Base-by-base conservation (phyloP, 2,888 invertebrate species). In the Pristionchus fissidentatus region DNA sequence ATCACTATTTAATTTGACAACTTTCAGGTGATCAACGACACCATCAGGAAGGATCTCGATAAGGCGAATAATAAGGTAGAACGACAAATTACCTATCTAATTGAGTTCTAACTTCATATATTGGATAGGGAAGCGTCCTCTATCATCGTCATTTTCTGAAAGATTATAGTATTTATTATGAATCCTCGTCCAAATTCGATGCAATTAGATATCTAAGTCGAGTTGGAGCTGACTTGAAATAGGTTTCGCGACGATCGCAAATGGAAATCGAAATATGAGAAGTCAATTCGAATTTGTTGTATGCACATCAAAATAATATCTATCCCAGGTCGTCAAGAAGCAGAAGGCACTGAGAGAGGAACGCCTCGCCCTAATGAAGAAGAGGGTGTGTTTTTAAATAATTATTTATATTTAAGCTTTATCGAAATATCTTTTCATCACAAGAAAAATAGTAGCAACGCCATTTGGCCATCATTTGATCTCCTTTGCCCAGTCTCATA, bases 1-100 rank as follows among this genome's bases (percentile, higher is more conserved):
- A 41, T 94, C 88, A 94, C 85, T 93, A 93, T 93, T 38, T 3
- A 66, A 66, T 41, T 41, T 38, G 26, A 32, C 1, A 3, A 62
- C 22, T 55, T 35, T 0, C 3, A 66, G 66, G 94, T 94, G 13
- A 93, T 94, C 75, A 93, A 93, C 55, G 93, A 92, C 13, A 94
- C 94, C 10, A 94, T 94, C 70, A 88, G 92, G 79, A 93, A 93
- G 86, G 94, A 94, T 88, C 86, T 94, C 84, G 92, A 92, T 66
- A 91, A 92, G 52, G 93, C 93, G 2, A 93, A 92, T 29, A 92
- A 93, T 46, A 92, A 93, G 70, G 89, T 80, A 60, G n/a, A 60
- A 15, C 0, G 22, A 22, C 7, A n/a, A 22, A 22, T 55, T 22
- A 10, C 26, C 22, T 22, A 3, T 10, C 19, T 19, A 10, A 10